A percentile compares a stretch with the other conserved stretches of the same genome.
Evolutionary conservation across 2,113 vertebrate species (phyloP).

Genomic region (Copsychus sechellarum): DNA sequence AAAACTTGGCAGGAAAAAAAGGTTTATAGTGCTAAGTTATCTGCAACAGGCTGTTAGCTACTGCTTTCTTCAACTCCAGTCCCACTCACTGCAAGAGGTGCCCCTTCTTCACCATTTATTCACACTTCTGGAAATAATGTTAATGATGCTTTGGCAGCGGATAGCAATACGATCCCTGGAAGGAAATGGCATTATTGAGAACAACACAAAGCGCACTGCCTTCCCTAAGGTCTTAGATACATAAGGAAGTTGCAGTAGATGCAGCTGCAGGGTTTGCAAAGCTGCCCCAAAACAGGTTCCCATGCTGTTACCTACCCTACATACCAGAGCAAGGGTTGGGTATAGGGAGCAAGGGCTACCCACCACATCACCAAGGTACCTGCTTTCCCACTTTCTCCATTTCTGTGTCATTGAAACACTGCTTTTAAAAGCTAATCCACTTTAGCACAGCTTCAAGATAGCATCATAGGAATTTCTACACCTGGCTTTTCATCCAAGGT

Average conservation of each 20-base stretch:
- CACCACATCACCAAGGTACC: accelerated
- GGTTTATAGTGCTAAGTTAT: background rate
- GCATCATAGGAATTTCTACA: background rate
- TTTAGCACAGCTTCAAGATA: background rate
- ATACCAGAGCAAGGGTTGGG: accelerated
- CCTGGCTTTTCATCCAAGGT: background rate
- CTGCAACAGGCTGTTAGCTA: background rate
- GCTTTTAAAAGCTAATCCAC: background rate
- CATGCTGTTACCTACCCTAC: accelerated
- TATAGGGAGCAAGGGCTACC: background rate
- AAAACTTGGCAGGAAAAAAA: background rate
- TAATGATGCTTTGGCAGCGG: background rate
- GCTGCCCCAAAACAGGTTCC: background rate
- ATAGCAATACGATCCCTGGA: background rate
- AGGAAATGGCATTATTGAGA: background rate
- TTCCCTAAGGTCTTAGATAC: background rate
- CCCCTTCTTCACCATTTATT: background rate
- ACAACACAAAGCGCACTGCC: accelerated
- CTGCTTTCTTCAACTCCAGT: background rate
- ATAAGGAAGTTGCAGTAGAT: background rate
- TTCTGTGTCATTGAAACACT: background rate
- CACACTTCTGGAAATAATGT: background rate
- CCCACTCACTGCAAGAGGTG: background rate
- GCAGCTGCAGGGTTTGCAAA: background rate
- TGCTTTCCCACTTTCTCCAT: background rate